Evolutionary conservation across 2,888 invertebrate genomes (phyloP), one percentile per base, ranked within the genome.

Genomic region (Eristalis tenax): DNA sequence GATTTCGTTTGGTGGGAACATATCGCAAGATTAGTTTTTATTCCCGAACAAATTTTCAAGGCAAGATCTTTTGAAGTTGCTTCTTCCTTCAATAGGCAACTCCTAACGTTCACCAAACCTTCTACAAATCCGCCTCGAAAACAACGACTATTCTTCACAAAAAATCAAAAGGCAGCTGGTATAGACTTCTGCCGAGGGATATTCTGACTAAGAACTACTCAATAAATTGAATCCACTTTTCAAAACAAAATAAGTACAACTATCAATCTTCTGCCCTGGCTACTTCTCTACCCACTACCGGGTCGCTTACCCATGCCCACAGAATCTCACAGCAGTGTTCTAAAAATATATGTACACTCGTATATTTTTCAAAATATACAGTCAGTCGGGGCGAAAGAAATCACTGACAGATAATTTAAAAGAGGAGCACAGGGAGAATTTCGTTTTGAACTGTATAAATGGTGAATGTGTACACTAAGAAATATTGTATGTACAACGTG

Each of bases 311-410:
- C 65, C 65, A 70, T 66, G 26, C 26, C 22, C 38, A 23, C 56
- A 38, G 5, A 38, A 65, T 69, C 57, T 71, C 50, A n/a, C n/a
- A n/a, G n/a, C n/a, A 61, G 66, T 83, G 68, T 66, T 77, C 82
- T 83, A 83, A 77, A 83, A 83, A 83, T 82, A 82, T 73, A 66
- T 71, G 59, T 50, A 77, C 71, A 71, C 71, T 32, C 61, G 50
- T 50, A 50, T 50, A 50, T 76, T 76, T 75, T 82, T 69, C 65
- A 70, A 76, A 70, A 76, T 65, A 61, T 18, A 82, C 70, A 61
- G 71, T 71, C 65, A 68, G 59, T 76, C 18, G 50, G 1, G 18
- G 18, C 5, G n/a, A n/a, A 10, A 2, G 13, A 50, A 32, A 50
- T 3, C 50, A 68, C 11, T 66, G 66, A 32, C 71, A 63, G 38